Evolutionary conservation across 2,797 vertebrate genomes (phyloP), one percentile per base, ranked within the genome.

Genomic region (Amphiprion clarkii): DNA sequence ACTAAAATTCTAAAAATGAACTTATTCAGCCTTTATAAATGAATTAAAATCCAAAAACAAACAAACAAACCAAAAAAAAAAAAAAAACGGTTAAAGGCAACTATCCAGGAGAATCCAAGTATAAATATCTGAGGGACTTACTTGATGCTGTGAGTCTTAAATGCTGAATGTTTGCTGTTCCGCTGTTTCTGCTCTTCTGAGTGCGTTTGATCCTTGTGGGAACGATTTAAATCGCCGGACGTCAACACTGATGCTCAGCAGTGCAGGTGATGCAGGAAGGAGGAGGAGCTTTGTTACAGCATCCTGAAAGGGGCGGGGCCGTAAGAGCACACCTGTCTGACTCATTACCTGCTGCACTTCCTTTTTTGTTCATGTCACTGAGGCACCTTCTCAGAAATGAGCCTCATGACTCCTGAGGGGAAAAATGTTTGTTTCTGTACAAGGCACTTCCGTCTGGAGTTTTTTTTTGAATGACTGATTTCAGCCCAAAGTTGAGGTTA

Each of bases 271-370:
- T 56, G 59, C 6, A 42, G 23, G 25, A 60, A 27, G 33, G 17
- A 0, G 0, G n/a, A 19, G 25, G 6, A 23, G 7, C 9, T 21
- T 68, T 66, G 29, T 1, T 53, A 16, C n/a, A 25, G 29, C 21
- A 54, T 63, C 64, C 9, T 54, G 31, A 6, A 40, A 44, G 13
- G 40, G 78, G 86, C 3, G 71, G 62, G 62, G 49, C 71, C n/a
- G 0, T 25, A 11, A 39, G 10, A 25, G 19, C 8, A 29, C 46
- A 81, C 70, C 44, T 86, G 68, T 36, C 27, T 3, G 8, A 23
- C 46, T 27, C 13, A 7, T 61, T 67, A 49, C 5, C 21, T 5
- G 36, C 48, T 60, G 17, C 0, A 2, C 0, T 29, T 63, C 39
- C 19, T 33, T 23, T 53, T 7, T 5, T 55, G 2, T 31, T 46